These are phyloP conservation scores for Pristionchus arcanus DNA, from an alignment of 2,888 invertebrate species.

Conservation along the genomic window DNA sequence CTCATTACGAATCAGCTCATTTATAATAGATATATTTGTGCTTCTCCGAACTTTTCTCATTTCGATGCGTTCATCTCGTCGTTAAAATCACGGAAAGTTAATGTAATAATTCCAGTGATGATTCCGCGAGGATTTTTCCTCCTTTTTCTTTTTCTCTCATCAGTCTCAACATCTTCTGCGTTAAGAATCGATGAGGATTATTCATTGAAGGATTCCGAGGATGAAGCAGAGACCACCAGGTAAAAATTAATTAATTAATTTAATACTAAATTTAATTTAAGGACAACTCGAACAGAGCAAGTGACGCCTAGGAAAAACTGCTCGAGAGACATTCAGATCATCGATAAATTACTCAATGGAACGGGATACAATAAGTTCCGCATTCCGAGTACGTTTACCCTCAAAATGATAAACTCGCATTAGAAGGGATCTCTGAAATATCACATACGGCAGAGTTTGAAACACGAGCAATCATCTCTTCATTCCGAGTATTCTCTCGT, in stretches of 20 bases:
- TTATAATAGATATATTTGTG: background rate
- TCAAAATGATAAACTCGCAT: background rate
- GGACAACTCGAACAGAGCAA: background rate
- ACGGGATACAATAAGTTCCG: conserved; percentile 79
- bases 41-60: background rate
- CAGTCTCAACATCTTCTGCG: background rate
- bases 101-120: background rate
- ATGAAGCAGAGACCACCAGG: conserved; percentile 33
- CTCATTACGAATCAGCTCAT: background rate
- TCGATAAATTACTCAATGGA: conserved; percentile 77
- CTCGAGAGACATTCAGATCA: conserved; percentile 76
- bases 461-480: too few relatives aligned
- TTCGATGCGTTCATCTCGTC: background rate
- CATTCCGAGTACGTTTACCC: conserved; percentile 73
- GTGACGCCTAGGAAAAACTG: conserved; percentile 64
- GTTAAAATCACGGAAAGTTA: background rate
- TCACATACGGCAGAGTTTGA: too few relatives aligned
- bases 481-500: too few relatives aligned
- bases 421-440: background rate
- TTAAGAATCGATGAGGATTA: conserved; percentile 1
- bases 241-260: background rate
- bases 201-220: background rate
- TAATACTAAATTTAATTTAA: background rate
- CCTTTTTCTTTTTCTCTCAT: background rate
- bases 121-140: conserved; percentile 4